Percentiles rank a stretch among this genome's conserved stretches.
Conservation (phyloP, 1,140 invertebrate species). For the Drosophila tsacasi region DNA sequence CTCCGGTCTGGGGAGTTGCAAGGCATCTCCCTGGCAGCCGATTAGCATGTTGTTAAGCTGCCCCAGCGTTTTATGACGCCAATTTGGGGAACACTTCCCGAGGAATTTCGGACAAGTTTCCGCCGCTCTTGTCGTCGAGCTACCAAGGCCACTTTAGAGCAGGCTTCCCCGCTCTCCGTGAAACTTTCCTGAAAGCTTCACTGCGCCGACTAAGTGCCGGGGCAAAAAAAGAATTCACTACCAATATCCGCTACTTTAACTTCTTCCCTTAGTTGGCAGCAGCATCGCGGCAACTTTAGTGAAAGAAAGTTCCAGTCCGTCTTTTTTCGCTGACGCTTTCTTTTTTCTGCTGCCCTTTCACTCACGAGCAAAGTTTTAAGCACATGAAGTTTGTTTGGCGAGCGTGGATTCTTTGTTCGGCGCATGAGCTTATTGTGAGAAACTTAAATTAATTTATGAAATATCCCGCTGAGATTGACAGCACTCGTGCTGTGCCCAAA, state of each 20-base stretch:
- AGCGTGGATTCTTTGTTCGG: slow-evolving; percentile 28
- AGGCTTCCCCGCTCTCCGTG: background rate
- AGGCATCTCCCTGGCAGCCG: slow-evolving; percentile 35
- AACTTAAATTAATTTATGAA: slow-evolving; percentile 81
- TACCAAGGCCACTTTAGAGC: slow-evolving; percentile 44
- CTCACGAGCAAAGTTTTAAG: slow-evolving; percentile 76
- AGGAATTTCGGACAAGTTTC: slow-evolving; percentile 42
- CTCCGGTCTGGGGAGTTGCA: slow-evolving; percentile 20
- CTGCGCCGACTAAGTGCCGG: slow-evolving; percentile 50
- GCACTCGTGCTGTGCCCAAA: slow-evolving; percentile 16
- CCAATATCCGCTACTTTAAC: slow-evolving; percentile 77
- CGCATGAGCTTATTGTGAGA: slow-evolving; percentile 67
- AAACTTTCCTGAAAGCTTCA: slow-evolving; percentile 33
- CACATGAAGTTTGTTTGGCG: slow-evolving; percentile 68
- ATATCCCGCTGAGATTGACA: slow-evolving; percentile 68
- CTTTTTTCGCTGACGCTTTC: slow-evolving; percentile 25
- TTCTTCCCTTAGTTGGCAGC: slow-evolving; percentile 50
- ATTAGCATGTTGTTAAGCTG: slow-evolving; percentile 63
- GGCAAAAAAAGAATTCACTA: slow-evolving; percentile 37
- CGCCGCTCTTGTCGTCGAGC: background rate
- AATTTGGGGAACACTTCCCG: slow-evolving; percentile 33
- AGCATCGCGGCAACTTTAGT: slow-evolving; percentile 42
- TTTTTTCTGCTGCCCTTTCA: slow-evolving; percentile 33
- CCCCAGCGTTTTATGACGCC: slow-evolving; percentile 40
- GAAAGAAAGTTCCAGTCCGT: slow-evolving; percentile 63